Evolutionary conservation across 2,797 vertebrate species (phyloP).

Genomic region (Xiphophorus birchmanni): DNA sequence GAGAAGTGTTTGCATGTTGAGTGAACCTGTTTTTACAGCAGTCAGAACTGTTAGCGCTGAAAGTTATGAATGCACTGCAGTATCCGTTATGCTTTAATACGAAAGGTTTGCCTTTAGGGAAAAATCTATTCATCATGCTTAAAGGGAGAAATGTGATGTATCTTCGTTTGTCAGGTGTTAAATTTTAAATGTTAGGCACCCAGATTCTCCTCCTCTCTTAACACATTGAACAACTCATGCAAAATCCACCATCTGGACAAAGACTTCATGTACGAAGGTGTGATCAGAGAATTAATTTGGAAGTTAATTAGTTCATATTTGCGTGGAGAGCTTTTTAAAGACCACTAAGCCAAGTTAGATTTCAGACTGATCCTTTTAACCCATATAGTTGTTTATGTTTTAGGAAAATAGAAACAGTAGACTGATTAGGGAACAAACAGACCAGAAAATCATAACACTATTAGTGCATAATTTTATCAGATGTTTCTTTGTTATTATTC

Average conservation of each 20-base stretch:
- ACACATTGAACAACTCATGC: not conserved
- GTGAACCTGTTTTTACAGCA: constrained; percentile 34
- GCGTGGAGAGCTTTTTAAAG: not conserved
- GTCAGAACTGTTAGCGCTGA: constrained; percentile 45
- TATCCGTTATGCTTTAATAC: constrained; percentile 33
- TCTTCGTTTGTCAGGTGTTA: constrained; percentile 17
- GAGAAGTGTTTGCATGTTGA: constrained; percentile 54
- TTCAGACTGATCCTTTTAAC: not conserved
- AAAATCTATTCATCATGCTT: constrained; percentile 28
- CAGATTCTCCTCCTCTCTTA: not conserved
- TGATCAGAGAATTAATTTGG: not conserved
- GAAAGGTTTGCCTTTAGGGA: constrained; percentile 20
- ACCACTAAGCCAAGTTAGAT: not conserved
- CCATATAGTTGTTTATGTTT: not conserved
- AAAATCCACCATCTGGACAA: not conserved
- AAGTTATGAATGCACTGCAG: constrained; percentile 30
- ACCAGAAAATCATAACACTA: not conserved
- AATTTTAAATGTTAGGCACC: constrained; percentile 5
- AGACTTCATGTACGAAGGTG: not conserved
- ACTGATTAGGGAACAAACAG: not conserved
- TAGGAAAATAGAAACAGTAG: not conserved
- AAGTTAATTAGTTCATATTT: not conserved
- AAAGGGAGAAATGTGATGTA: constrained; percentile 17
- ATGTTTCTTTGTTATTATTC: not conserved
- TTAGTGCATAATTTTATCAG: not conserved